Evolutionary conservation across 2,113 vertebrate species (phyloP), one percentile per base, ranked within the genome.

Genomic region (Ornithorhynchus anatinus): DNA sequence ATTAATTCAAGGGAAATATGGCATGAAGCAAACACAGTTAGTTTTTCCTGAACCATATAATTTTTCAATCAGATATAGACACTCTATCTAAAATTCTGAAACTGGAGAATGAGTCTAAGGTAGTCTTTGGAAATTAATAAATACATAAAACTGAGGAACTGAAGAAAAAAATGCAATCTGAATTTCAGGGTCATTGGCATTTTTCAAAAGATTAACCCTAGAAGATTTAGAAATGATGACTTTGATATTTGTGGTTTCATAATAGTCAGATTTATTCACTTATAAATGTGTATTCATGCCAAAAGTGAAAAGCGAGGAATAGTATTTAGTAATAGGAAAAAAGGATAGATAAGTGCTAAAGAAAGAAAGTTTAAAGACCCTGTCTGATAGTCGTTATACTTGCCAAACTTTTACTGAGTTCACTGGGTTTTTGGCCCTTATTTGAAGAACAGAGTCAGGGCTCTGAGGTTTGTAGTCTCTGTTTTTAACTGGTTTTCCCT

Each of bases 41-140:
- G 16, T 38, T 82, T 81, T 76, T 73, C 80, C 32, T 56, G 58
- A 68, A 78, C 44, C 32, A 11, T 62, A 60, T 68, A 1, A 48
- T 82, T 72, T 87, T 71, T 45, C 52, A 69, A 69, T 74, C 44
- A 63, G 58, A 39, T 66, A 38, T 69, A 84, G 63, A 72, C 75
- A 79, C 77, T 66, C 48, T 57, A 32, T 64, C 63, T 75, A 14
- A 29, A 58, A 70, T 61, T 80, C 40, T 64, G 75, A 59, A 81
- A 80, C 15, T 3, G 36, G 62, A 79, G 78, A 73, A 51, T 1
- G 5, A 75, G 59, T 16, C 23, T 64, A 43, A 62, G 73, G 59
- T 43, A 47, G 40, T 53, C 50, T 73, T 76, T 11, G 42, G 35
- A 65, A 65, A 71, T 47, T 61, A 79, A 60, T 62, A 66, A 5